phyloP scores from a whole-genome alignment of 2,113 vertebrate species.

The Raja brachyura region DNA sequence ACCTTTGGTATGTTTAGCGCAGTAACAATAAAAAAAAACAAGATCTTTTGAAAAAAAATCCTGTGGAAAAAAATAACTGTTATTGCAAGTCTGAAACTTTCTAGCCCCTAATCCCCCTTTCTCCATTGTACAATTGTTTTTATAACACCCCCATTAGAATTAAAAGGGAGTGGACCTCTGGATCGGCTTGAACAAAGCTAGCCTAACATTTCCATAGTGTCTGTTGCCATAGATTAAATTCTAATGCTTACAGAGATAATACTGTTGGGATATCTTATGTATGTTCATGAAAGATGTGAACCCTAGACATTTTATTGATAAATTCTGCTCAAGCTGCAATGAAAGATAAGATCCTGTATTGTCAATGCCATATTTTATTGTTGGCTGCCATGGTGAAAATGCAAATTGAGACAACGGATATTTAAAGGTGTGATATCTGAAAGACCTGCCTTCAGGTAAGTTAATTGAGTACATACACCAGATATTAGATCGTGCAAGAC shows the following conservation, averaged over 20 bases:
- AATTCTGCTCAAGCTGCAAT: not conserved
- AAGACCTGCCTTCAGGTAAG: not conserved
- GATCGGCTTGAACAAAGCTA: conserved; percentile 6
- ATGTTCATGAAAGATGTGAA: not conserved
- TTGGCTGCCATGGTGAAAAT: not conserved
- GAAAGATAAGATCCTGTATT: conserved; percentile 12
- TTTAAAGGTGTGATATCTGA: not conserved
- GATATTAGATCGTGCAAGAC: not conserved
- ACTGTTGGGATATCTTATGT: not conserved
- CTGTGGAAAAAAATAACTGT: too few species aligned
- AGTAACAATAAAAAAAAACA: too few species aligned
- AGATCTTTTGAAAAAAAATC: too few species aligned
- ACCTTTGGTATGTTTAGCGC: too few species aligned
- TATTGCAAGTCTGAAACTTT: too few species aligned
- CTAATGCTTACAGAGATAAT: not conserved
- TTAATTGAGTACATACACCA: not conserved
- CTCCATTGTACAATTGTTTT: not conserved
- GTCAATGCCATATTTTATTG: conserved; percentile 33
- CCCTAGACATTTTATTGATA: not conserved
- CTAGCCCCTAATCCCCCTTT: too few species aligned
- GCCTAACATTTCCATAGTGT: not conserved
- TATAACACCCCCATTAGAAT: not conserved
- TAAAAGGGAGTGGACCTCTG: not conserved
- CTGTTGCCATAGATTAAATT: not conserved
- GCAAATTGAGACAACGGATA: not conserved